These are phyloP conservation scores for Tribolium castaneum DNA, from an alignment of 1,140 invertebrate species.

Conservation along the genomic window DNA sequence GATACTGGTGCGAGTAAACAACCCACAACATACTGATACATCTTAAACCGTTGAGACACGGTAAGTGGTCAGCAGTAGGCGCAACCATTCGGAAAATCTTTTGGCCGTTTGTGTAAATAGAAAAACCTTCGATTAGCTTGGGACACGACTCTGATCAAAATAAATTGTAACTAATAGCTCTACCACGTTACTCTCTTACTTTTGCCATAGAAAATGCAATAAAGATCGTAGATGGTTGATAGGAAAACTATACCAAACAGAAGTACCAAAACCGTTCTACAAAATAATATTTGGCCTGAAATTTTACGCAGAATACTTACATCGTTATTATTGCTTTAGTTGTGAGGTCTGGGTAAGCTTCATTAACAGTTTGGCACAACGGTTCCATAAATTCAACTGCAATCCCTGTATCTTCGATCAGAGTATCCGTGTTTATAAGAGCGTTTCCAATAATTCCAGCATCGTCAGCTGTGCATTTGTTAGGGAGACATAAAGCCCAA, in stretches of 20 bases:
- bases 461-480: too few relatives aligned
- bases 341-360: conserved; percentile 43
- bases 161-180: background rate
- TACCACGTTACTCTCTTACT: background rate
- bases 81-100: background rate
- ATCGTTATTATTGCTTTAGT: conserved; percentile 5
- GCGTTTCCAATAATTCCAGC: too few relatives aligned
- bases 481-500: too few relatives aligned
- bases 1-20: too few relatives aligned
- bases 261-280: too few relatives aligned
- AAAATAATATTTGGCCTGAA: too few relatives aligned
- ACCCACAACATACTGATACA: background rate
- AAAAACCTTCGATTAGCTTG: background rate
- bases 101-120: background rate
- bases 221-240: too few relatives aligned
- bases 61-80: background rate
- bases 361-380: conserved; percentile 7
- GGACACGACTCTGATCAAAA: background rate
- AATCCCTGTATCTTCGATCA: too few relatives aligned
- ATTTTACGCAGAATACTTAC: background rate
- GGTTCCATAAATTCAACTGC: background rate
- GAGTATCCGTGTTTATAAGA: too few relatives aligned
- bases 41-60: background rate
- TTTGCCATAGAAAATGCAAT: too few relatives aligned
- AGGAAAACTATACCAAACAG: too few relatives aligned